Evolutionary conservation across 92 coral and sea anemone species (phyloP).

Genomic region (Actinernus sp.): DNA sequence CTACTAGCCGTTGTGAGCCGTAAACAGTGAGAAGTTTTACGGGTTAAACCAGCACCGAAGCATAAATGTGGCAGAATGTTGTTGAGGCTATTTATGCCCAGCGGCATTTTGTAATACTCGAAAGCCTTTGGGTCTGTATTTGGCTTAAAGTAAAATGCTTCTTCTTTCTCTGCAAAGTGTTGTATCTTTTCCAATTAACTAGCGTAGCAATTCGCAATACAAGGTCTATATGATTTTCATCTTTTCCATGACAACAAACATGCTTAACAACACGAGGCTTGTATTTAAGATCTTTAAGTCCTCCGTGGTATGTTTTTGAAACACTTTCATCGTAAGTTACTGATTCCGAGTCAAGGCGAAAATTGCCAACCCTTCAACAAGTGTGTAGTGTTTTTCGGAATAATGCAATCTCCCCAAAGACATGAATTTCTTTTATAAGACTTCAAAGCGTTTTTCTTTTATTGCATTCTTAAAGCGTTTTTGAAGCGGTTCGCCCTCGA

Average conservation of each 20-base stretch:
- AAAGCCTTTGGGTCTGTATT: conserved; percentile 26
- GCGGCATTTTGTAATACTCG: neutral
- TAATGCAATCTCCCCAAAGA: too few species aligned
- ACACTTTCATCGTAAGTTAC: too few species aligned
- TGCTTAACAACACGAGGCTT: conserved; percentile 59
- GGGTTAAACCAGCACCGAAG: conserved; percentile 10
- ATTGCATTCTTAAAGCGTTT: too few species aligned
- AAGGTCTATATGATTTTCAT: conserved; percentile 25
- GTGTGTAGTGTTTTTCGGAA: conserved; percentile 47
- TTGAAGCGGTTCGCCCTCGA: too few species aligned
- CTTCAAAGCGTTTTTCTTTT: too few species aligned
- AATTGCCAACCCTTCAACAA: conserved; percentile 37
- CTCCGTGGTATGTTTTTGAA: conserved; percentile 61
- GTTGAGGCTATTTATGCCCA: conserved; percentile 36
- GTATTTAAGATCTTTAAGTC: conserved; percentile 48
- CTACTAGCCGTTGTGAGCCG: too few species aligned
- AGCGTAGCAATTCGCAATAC: conserved; percentile 45
- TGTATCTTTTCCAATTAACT: conserved; percentile 38
- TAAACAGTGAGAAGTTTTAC: conserved; percentile 25
- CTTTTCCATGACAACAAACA: conserved; percentile 59
- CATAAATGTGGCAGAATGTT: conserved; percentile 27
- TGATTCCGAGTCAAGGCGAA: conserved; percentile 17
- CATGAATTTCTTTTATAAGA: too few species aligned
- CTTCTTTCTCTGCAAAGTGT: conserved; percentile 26
- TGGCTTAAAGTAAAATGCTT: conserved; percentile 68